Evolutionary conservation across 2,888 invertebrate genomes (phyloP), one percentile per base, ranked within the genome.

Genomic region (Apantesis nais): DNA sequence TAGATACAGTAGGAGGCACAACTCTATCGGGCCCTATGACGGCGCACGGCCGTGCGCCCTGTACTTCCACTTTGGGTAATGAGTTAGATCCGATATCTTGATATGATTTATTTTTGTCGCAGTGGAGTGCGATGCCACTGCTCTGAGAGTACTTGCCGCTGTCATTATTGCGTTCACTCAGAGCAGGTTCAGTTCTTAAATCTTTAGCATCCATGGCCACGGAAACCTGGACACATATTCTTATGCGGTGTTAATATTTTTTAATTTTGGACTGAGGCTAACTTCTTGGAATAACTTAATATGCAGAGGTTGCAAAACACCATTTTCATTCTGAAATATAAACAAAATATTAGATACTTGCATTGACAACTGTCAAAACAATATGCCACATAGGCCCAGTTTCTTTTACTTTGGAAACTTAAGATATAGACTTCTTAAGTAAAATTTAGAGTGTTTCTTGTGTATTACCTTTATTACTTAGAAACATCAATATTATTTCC

Each of bases 281-380:
- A 73, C 75, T 76, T 78, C 73, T 79, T 74, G 66, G 65, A 81
- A 76, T 77, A 81, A 73, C 76, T 78, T 75, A 80, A 70, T 78
- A 79, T 79, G 76, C 83, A 81, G 76, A 73, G 74, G 75, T 79
- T 74, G 80, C 74, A 80, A 77, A 83, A 83, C 83, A 80, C 84
- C 85, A 83, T 78, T 83, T 85, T 86, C 89, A 89, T 91, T 86
- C 93, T 94, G 92, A 90, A 94, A 94, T 90, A 93, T 92, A 94
- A 94, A 94, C 93, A 94, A 93, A 92, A 89, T 92, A 90, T 86
- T 83, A 90, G 85, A 64, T 75, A 88, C 83, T 86, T 81, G 80
- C 78, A 89, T 81, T 92, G 92, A 90, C 93, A 94, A 93, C 90
- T 94, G 94, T 94, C 94, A 95, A 93, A 94, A 93, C 91, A 92